Evolutionary conservation across 2,113 vertebrate species (phyloP), one percentile per base, ranked within the genome.

Genomic region (Tachysurus fulvidraco): DNA sequence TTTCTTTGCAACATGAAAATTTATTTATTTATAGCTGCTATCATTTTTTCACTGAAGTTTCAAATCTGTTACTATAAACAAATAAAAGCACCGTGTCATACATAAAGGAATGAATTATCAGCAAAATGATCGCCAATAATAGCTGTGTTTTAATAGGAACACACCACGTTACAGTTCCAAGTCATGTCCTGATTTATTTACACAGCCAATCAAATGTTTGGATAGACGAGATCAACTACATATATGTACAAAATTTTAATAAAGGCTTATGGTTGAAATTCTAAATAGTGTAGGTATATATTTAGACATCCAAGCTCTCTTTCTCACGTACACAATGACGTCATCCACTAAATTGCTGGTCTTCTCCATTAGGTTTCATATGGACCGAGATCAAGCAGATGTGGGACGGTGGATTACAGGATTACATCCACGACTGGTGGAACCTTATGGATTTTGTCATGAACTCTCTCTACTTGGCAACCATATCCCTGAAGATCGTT

Each of bases 301-400:
- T 46, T 46, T 74, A 73, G 36, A 41, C 67, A 41, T 16, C 7
- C 30, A 19, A 10, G 14, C 64, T n/a, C 17, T 12, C 64, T 30
- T 0, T 36, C 69, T 14, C 23, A n/a, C 25, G 5, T 28, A 44
- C 30, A 71, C 69, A 41, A 28, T 77, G 46, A 81, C 65, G 25
- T 83, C 10, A 28, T 30, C 17, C 71, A 85, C 50, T 83, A 30
- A 85, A 52, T 46, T 10, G 74, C 30, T 28, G 88, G 91, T 89
- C 85, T 95, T 1, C 50, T 93, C 90, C 89, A 89, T 12, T 92
- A 99, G 98, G 98, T 71, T 99, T 99, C 92, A 97, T 99, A 91
- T 99, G 98, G 98, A 96, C 96, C 67, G 98, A 99, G 94, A 98
- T 99, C 93, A 99, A 99, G 90, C 98, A 99, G 94, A 99, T 99